Percentiles rank a stretch among this genome's conserved stretches.
phyloP scores from a whole-genome alignment of 2,888 invertebrate genomes.

The Cantharis nigra region DNA sequence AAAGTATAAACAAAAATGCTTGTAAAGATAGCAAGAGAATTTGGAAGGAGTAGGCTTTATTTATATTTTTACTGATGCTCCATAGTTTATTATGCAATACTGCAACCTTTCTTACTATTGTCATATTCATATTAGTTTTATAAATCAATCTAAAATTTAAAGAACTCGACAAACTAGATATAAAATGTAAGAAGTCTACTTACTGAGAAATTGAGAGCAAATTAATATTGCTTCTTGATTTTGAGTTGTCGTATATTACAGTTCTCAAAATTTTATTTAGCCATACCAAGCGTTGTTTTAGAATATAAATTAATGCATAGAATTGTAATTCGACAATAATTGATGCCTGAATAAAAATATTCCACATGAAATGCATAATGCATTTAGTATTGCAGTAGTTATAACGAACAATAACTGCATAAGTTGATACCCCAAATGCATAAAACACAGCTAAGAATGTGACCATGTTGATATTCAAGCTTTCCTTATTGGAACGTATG shows the following conservation, averaged over 20 bases:
- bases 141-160: too few species aligned
- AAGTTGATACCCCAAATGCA: background rate
- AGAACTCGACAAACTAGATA: too few species aligned
- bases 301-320: background rate
- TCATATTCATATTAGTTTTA: background rate
- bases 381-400: accelerated
- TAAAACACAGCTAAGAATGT: background rate
- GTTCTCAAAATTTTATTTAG: background rate
- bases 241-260: background rate
- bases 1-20: background rate
- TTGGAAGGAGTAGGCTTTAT: background rate
- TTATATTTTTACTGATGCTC: background rate
- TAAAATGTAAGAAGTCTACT: background rate
- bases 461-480: too few species aligned
- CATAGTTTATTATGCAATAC: background rate
- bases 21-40: background rate
- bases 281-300: background rate
- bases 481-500: too few species aligned
- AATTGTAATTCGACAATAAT: background rate
- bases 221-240: background rate
- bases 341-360: background rate
- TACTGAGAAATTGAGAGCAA: background rate
- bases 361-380: background rate
- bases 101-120: background rate
- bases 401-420: background rate